These are phyloP conservation scores for Theristus sp. DNA, from an alignment of 2,888 invertebrate genomes.

Conservation along the genomic window DNA sequence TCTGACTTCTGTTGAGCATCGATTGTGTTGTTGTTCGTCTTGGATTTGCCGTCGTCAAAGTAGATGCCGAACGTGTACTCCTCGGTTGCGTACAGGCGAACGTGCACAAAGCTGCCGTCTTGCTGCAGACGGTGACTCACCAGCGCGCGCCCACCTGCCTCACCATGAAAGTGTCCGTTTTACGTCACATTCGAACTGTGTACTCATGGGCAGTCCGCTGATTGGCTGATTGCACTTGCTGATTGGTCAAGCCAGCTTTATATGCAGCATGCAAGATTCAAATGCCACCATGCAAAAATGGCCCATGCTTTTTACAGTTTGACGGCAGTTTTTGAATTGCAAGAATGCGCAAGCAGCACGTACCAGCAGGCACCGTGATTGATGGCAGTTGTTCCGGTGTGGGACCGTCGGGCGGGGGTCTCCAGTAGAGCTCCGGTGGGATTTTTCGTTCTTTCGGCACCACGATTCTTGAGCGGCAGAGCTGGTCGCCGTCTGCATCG, in stretches of 20 bases:
- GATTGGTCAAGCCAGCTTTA: too few species aligned
- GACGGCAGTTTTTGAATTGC: too few species aligned
- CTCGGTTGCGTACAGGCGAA: not conserved
- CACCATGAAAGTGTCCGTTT: too few species aligned
- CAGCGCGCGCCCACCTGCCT: not conserved
- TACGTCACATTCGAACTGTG: too few species aligned
- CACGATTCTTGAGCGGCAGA: conserved; percentile 8
- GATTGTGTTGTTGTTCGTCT: not conserved
- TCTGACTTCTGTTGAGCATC: not conserved
- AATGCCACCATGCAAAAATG: too few species aligned
- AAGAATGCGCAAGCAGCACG: not conserved
- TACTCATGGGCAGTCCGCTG: not conserved
- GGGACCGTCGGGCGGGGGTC: conserved; percentile 11
- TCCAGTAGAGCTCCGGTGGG: conserved; percentile 16
- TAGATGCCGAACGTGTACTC: not conserved
- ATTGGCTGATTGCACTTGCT: too few species aligned
- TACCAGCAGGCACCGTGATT: not conserved
- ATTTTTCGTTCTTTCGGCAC: conserved; percentile 15
- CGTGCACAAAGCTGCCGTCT: not conserved
- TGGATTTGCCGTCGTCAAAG: not conserved
- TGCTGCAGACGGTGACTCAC: not conserved
- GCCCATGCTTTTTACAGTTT: too few species aligned
- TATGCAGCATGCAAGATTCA: too few species aligned
- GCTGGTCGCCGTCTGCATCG: conserved; percentile 15
- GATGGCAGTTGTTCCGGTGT: not conserved